phyloP scores from a whole-genome alignment of 2,888 invertebrate species.

The Scelioninae gen. 2 region DNA sequence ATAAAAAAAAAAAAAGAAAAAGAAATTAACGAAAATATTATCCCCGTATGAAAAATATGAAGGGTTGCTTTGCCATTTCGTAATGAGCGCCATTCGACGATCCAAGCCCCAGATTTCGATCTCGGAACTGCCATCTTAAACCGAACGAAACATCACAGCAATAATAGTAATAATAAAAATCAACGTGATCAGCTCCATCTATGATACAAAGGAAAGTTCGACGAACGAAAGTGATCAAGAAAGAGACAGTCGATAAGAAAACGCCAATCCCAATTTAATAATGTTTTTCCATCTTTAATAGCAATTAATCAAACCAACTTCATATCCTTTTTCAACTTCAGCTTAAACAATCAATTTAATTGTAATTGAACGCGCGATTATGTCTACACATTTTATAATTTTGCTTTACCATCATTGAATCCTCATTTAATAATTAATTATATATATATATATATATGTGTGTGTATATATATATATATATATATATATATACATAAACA shows the following conservation, averaged over 20 bases:
- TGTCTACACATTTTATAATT: slow-evolving; percentile 68
- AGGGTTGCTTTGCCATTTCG: too few relatives aligned
- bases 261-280: slow-evolving; percentile 10
- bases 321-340: not conserved
- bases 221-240: not conserved
- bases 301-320: slow-evolving; percentile 42
- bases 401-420: slow-evolving; percentile 57
- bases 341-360: slow-evolving; percentile 45
- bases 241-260: slow-evolving; percentile 21
- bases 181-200: not conserved
- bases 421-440: slow-evolving; percentile 64
- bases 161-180: not conserved
- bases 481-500: slow-evolving; percentile 54
- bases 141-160: not conserved
- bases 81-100: too few relatives aligned
- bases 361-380: slow-evolving; percentile 70
- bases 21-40: too few relatives aligned
- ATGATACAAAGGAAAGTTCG: too few relatives aligned
- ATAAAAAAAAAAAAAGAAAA: too few relatives aligned
- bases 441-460: too few relatives aligned
- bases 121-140: too few relatives aligned
- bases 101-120: too few relatives aligned
- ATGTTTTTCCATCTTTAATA: slow-evolving; percentile 28
- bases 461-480: slow-evolving; percentile 32
- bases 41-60: too few relatives aligned